Conservation (phyloP, 1,140 invertebrate species). For the Drosophila nigrodunni region DNA sequence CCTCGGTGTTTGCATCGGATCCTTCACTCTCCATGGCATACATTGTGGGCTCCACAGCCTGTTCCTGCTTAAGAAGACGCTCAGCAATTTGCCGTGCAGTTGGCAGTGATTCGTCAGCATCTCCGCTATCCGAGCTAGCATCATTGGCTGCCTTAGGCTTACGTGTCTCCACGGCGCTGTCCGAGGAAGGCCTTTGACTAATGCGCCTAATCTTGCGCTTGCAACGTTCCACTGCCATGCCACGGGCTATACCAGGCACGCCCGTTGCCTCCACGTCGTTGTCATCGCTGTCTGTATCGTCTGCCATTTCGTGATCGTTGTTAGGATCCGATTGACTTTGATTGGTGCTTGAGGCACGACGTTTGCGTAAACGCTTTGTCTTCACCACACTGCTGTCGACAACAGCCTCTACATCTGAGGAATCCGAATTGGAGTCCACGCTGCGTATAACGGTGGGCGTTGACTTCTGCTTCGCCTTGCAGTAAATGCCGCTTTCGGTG, state of each 20-base stretch:
- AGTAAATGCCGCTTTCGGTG: conserved; percentile 74
- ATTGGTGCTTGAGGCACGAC: conserved; percentile 69
- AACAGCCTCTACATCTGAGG: conserved; percentile 57
- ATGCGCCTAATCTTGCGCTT: conserved; percentile 60
- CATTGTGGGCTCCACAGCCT: not conserved
- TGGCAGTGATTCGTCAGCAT: conserved; percentile 51
- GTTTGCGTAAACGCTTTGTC: conserved; percentile 74
- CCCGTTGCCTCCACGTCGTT: conserved; percentile 57
- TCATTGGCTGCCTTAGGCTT: conserved; percentile 3
- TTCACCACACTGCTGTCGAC: conserved; percentile 55
- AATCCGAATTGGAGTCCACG: conserved; percentile 53
- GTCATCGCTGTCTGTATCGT: conserved; percentile 53
- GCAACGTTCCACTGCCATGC: conserved; percentile 71
- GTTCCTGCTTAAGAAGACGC: conserved; percentile 50
- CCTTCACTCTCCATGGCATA: conserved; percentile 34
- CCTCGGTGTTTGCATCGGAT: conserved; percentile 51
- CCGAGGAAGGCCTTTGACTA: conserved; percentile 40
- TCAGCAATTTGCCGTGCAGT: conserved; percentile 77
- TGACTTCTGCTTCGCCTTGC: conserved; percentile 57
- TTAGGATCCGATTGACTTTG: conserved; percentile 67
- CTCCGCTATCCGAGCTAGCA: conserved; percentile 50
- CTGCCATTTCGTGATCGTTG: conserved; percentile 47
- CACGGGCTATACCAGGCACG: conserved; percentile 71
- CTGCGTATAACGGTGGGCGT: conserved; percentile 66
- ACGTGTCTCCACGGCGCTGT: conserved; percentile 16